Conservation (phyloP, 2,797 vertebrate genomes). For the Cyclopterus lumpus region DNA sequence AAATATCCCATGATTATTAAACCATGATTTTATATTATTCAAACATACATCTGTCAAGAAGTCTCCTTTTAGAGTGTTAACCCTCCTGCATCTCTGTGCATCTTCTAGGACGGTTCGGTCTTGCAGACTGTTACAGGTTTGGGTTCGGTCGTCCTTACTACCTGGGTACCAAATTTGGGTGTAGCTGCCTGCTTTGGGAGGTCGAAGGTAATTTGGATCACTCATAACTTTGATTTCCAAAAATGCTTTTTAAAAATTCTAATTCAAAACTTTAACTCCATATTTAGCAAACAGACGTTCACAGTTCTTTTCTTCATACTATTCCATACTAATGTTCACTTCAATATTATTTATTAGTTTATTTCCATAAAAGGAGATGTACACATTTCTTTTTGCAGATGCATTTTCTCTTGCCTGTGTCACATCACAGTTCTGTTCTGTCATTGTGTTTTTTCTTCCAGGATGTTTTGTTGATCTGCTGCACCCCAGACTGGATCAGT, state of each 20-base stretch:
- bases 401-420: background rate
- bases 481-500: slow-evolving; percentile 85
- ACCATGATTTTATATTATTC: background rate
- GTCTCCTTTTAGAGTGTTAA: slow-evolving; percentile 3
- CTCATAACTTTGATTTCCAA: background rate
- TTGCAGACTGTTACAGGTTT: slow-evolving; percentile 85
- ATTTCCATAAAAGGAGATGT: background rate
- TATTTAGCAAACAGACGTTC: background rate
- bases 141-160: slow-evolving; percentile 83
- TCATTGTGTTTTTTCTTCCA: slow-evolving; percentile 42
- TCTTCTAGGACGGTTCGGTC: slow-evolving; percentile 85
- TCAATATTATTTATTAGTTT: background rate
- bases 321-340: background rate
- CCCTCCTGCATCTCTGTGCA: slow-evolving; percentile 8
- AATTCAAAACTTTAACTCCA: background rate
- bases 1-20: background rate
- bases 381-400: background rate
- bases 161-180: slow-evolving; percentile 85
- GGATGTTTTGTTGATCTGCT: slow-evolving; percentile 86
- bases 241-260: background rate
- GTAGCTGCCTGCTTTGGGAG: slow-evolving; percentile 85
- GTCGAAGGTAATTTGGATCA: slow-evolving; percentile 81
- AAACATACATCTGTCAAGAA: background rate
- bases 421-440: background rate
- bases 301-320: background rate